Evolutionary conservation across 2,888 invertebrate genomes (phyloP), one percentile per base, ranked within the genome.

Genomic region (Stenichneumon culpator): DNA sequence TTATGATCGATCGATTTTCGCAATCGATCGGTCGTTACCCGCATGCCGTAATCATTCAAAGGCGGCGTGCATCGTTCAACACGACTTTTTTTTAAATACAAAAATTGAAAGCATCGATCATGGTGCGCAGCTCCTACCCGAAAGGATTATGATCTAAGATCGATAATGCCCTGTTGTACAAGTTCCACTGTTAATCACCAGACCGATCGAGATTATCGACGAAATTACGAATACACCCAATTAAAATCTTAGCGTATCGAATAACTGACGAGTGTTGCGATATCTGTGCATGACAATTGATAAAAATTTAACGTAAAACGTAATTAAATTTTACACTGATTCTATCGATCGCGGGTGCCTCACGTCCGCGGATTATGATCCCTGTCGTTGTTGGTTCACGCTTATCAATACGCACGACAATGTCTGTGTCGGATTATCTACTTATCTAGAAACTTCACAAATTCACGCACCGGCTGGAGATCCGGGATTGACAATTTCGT

Each of bases 1-100:
- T 72, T 70, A 60, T 19, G n/a, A 82, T 78, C 78, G 72, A 73
- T 78, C 52, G 44, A 44, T 65, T 70, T 36, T 25, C 50, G 25
- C n/a, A 7, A 22, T 32, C 57, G 25, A 67, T 67, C 19, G 44
- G 44, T 47, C 44, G 44, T 52, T 25, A 57, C 25, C 25, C 11
- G 14, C 22, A 7, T 1, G 39, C 19, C 6, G 19, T 32, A 32
- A 52, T 70, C 32, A 50, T 11, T 4, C 28, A 7, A 2, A 6
- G 4, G 32, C 28, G 16, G 16, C 16, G 11, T 28, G 4, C 39
- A 19, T 60, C 9, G 16, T 14, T 16, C 22, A 25, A 60, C 9
- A 1, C 0, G 32, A 28, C 28, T 6, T 69, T 16, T 3, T 19
- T 52, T 9, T 52, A 2, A 39, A 36, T 19, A 3, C 1, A 19